Evolutionary conservation across 2,888 invertebrate species (phyloP), one percentile per base, ranked within the genome.

Genomic region (Neoaliturus tenellus): DNA sequence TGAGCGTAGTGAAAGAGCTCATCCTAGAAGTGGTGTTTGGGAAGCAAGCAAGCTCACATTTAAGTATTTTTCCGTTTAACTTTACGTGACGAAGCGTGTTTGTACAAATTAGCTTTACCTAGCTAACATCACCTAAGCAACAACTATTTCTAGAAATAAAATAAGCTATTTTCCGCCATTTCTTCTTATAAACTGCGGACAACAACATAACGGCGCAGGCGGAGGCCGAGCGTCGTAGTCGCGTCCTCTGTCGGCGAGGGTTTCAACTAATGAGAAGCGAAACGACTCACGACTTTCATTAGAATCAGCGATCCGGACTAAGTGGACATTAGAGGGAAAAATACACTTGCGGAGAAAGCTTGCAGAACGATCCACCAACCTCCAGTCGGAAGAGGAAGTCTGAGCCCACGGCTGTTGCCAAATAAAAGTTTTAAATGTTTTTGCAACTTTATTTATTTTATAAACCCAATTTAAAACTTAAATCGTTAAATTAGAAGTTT

Each of bases 301-400:
- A 62, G 31, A 62, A 62, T 62, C 62, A 62, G 62, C 62, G 28
- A 62, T 62, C 62, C 31, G 14, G 14, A 28, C 62, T 62, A 62
- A 62, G 62, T 62, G 62, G 62, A 62, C 62, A 62, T 62, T 62
- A 62, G 28, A 0, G 62, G 31, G 28, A 62, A 62, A 62, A 62
- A 62, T 62, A 62, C 62, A 62, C 28, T 62, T 62, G 62, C 31
- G 28, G 62, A 62, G 62, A 62, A 62, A 62, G 62, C 62, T 31
- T 14, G 62, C 62, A 31, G 28, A 25, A 62, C 31, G 31, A 31
- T 62, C 62, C 51, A 4, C 20, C 62, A 20, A 4, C 20, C 51
- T 48, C n/a, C 44, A n/a, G 51, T 3, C 51, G 51, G 51, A 51
- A 51, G 20, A 51, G 51, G 51, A 51, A 51, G 51, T 14, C 44